A percentile compares a stretch with the other conserved stretches of the same genome.
Conservation (phyloP, 2,888 invertebrate genomes). For the Myathropa florea region DNA sequence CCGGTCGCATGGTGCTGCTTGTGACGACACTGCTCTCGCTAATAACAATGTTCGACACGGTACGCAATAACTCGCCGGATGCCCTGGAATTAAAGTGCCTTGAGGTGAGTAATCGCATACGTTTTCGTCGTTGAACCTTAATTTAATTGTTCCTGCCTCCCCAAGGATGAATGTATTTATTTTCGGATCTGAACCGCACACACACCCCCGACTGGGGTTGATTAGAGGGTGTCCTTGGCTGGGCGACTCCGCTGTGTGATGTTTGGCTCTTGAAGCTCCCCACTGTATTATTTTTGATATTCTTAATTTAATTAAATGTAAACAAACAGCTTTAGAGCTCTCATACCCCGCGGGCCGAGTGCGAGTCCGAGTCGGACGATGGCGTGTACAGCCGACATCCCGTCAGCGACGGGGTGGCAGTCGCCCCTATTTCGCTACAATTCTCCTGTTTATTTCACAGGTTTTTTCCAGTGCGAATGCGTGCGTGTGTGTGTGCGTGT, state of each 20-base stretch:
- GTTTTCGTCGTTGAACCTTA: neutral
- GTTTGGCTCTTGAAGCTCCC: neutral
- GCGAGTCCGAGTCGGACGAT: neutral
- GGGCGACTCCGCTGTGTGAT: too few species aligned
- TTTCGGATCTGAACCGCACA: conserved; percentile 20
- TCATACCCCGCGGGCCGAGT: neutral
- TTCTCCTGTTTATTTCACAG: conserved; percentile 9
- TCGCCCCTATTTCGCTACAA: conserved; percentile 16
- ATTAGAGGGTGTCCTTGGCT: conserved; percentile 33
- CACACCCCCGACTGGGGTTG: neutral
- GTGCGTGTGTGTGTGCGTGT: neutral
- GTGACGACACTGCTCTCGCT: conserved; percentile 85
- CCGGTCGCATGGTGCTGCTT: conserved; percentile 84
- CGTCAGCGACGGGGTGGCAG: neutral
- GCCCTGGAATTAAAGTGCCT: conserved; percentile 85
- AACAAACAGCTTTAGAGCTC: conserved; percentile 12
- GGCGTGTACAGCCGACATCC: conserved; percentile 41
- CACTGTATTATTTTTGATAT: conserved; percentile 35
- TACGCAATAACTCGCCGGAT: conserved; percentile 85
- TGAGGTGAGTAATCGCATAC: conserved; percentile 78
- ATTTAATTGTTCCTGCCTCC: conserved; percentile 23
- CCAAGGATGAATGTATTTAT: conserved; percentile 56
- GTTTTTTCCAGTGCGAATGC: neutral
- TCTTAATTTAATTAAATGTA: conserved; percentile 59
- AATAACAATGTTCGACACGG: conserved; percentile 86